Base-by-base conservation (phyloP, 2,797 vertebrate genomes). In the Melanotaenia trifasciata region DNA sequence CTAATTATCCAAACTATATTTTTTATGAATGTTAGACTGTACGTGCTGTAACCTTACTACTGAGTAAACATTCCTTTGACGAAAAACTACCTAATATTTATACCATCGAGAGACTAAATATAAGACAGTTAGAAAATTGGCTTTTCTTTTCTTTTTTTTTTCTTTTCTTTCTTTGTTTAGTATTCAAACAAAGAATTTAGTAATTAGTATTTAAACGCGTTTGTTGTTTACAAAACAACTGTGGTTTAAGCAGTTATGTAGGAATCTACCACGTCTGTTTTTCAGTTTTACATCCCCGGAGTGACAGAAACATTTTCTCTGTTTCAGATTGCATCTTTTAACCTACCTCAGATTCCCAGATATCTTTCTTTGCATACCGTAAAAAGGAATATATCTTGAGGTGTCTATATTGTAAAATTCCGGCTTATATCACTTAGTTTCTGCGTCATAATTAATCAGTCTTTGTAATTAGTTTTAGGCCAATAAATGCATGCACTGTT, bases 311-410 rank as follows among this genome's bases (percentile, higher is more conserved):
- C 16, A 4, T 45, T 47, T n/a, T 16, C 4, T 6, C 6, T 7
- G 11, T 14, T 57, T 57, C 10, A 71, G 50, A n/a, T 54, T 43
- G 26, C 18, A 3, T 66, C 36, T 35, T 76, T 64, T 45, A 59
- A 80, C 51, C 90, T 90, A 88, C 90, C 86, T 90, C 87, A 83
- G 56, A 82, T 61, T 67, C 67, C 16, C 26, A 30, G 12, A 18
- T 40, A 57, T 22, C 22, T 7, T 63, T 51, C 45, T 68, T 43
- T 59, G 73, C 32, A 24, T 63, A 47, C 35, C 67, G 47, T 71
- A 61, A 83, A 72, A 63, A 66, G 26, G 13, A 64, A 72, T 18
- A 70, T 67, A 77, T 35, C 35, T 75, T 59, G 61, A 45, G n/a
- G 28, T 40, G 32, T 54, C 32, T 28, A 13, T 8, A 8, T 47